These are phyloP conservation scores for Enoplosus armatus DNA, from an alignment of 2,797 vertebrate genomes.

Conservation along the genomic window DNA sequence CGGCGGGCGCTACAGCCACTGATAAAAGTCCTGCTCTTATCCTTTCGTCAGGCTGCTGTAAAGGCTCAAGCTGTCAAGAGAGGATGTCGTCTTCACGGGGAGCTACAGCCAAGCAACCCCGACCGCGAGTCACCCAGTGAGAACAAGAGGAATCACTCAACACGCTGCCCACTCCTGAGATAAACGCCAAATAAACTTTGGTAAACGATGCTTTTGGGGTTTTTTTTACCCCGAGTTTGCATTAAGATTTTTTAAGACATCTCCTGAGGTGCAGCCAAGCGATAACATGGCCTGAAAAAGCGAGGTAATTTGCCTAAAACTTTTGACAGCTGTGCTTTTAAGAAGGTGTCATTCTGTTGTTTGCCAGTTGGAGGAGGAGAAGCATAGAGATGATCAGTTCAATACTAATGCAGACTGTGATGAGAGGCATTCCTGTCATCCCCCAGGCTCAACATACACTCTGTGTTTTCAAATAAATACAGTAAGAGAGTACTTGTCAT, in stretches of 20 bases:
- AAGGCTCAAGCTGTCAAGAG: conserved; percentile 16
- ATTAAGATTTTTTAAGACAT: conserved; percentile 1
- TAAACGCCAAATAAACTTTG: conserved; percentile 1
- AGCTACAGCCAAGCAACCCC: neutral
- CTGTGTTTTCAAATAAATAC: neutral
- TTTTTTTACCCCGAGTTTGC: neutral
- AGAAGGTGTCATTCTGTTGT: conserved; percentile 64
- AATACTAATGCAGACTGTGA: conserved; percentile 22
- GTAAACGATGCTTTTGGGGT: too few relatives aligned
- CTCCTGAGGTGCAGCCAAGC: neutral
- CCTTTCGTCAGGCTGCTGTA: neutral
- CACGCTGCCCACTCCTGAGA: neutral
- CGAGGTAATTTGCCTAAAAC: conserved; percentile 42
- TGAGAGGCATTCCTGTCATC: conserved; percentile 34
- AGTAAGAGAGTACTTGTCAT: neutral
- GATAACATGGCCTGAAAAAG: neutral
- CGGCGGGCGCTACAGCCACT: neutral
- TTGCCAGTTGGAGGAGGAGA: conserved; percentile 77
- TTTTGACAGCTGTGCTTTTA: conserved; percentile 50
- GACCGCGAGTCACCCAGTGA: conserved; percentile 9
- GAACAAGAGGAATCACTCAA: conserved; percentile 9
- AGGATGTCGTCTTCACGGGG: conserved; percentile 24
- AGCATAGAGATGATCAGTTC: conserved; percentile 53
- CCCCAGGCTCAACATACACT: neutral
- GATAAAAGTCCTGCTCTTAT: conserved; percentile 1